phyloP scores from a whole-genome alignment of 1,140 invertebrate species.

The Coelopa frigida region DNA sequence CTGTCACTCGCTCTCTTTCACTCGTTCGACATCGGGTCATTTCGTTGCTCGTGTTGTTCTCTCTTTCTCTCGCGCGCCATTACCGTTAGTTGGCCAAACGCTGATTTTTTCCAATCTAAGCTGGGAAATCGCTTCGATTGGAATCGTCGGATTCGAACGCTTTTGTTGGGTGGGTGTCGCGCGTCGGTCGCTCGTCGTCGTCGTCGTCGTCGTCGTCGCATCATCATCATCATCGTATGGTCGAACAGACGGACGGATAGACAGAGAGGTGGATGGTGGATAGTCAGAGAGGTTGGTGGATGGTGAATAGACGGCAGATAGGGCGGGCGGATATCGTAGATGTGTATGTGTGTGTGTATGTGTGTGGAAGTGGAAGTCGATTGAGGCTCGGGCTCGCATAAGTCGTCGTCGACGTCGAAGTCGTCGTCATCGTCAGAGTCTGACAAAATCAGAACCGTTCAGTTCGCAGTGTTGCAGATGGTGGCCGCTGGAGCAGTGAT shows the following conservation, averaged over 20 bases:
- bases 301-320: not conserved
- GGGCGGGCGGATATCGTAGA: not conserved
- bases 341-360: not conserved
- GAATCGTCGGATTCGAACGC: slow-evolving; percentile 18
- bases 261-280: not conserved
- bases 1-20: slow-evolving; percentile 10
- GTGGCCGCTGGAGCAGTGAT: slow-evolving; percentile 30
- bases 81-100: slow-evolving; percentile 21
- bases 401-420: too few species aligned
- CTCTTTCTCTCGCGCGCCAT: slow-evolving; percentile 16
- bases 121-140: slow-evolving; percentile 34
- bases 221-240: not conserved
- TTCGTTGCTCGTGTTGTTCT: slow-evolving; percentile 9
- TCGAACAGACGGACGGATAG: slow-evolving; percentile 1
- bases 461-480: slow-evolving; percentile 17
- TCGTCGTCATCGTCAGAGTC: slow-evolving; percentile 13
- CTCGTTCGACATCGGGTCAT: slow-evolving; percentile 21
- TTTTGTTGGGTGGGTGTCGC: slow-evolving; percentile 11
- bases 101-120: slow-evolving; percentile 36
- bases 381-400: slow-evolving; percentile 16
- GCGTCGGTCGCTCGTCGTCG: not conserved
- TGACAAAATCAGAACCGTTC: slow-evolving; percentile 15
- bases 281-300: not conserved
- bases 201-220: not conserved
- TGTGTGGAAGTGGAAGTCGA: not conserved